Conservation (phyloP, 2,113 vertebrate species). For the Scolopax mira region DNA sequence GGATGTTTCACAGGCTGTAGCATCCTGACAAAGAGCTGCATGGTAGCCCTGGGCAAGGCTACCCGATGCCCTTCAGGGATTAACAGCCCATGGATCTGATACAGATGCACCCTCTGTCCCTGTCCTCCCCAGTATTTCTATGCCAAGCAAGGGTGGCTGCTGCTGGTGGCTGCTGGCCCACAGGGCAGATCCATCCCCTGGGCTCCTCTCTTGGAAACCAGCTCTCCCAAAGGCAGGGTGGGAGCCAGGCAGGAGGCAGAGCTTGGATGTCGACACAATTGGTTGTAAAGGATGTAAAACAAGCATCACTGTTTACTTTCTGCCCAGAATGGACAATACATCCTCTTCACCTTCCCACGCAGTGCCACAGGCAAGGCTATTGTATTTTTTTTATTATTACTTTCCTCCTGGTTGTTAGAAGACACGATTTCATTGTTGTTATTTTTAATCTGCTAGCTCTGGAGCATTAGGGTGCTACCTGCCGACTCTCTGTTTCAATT, state of each 20-base stretch:
- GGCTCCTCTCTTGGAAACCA: background rate
- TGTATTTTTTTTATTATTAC: background rate
- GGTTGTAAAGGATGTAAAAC: background rate
- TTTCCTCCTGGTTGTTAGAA: background rate
- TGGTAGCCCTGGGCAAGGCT: background rate
- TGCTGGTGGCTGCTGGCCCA: background rate
- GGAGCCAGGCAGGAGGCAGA: background rate
- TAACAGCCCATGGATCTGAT: background rate
- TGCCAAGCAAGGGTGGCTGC: background rate
- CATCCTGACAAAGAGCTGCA: background rate
- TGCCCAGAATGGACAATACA: background rate
- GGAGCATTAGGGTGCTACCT: background rate
- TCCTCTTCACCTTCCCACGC: background rate
- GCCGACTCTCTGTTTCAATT: background rate
- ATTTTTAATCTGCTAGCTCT: background rate
- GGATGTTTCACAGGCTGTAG: background rate
- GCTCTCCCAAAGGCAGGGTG: background rate
- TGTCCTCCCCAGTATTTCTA: background rate
- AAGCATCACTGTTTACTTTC: background rate
- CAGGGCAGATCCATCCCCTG: fast-evolving
- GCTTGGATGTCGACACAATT: background rate
- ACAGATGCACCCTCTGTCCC: background rate
- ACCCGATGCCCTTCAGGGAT: background rate
- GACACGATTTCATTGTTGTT: background rate
- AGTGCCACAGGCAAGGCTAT: background rate